Percentiles rank a stretch among this genome's conserved stretches.
These are phyloP conservation scores for Wiebesia pumilae DNA, from an alignment of 1,140 invertebrate species.

Conservation along the genomic window DNA sequence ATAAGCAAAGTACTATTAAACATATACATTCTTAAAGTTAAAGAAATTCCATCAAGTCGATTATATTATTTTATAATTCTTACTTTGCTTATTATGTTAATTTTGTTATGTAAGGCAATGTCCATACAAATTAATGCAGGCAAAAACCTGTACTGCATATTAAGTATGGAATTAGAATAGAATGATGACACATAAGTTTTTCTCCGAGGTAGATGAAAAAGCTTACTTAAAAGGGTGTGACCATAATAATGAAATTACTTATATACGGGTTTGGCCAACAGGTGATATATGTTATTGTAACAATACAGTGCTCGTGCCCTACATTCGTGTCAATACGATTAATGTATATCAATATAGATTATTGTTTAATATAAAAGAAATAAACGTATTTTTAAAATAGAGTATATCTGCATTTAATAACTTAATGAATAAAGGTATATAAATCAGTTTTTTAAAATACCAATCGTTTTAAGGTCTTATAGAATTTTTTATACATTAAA, in stretches of 20 bases:
- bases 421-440: too few species aligned
- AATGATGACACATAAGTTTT: not conserved
- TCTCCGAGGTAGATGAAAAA: constrained; percentile 21
- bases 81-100: not conserved
- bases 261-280: constrained; percentile 35
- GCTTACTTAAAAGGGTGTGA: constrained; percentile 29
- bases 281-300: not conserved
- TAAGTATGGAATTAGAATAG: not conserved
- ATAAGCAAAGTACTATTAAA: not conserved
- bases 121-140: constrained; percentile 2
- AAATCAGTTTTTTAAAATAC: too few species aligned
- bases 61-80: not conserved
- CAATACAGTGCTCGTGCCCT: too few species aligned
- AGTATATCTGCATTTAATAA: not conserved
- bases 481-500: too few species aligned
- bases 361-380: not conserved
- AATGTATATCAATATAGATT: not conserved
- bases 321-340: too few species aligned
- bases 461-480: too few species aligned
- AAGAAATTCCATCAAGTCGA: not conserved
- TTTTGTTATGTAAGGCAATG: constrained; percentile 4
- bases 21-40: not conserved
- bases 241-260: constrained; percentile 32
- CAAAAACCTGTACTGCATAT: constrained; percentile 24
- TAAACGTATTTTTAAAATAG: too few species aligned